Conservation (phyloP, 2,797 vertebrate species). For the Babyrousa celebensis region DNA sequence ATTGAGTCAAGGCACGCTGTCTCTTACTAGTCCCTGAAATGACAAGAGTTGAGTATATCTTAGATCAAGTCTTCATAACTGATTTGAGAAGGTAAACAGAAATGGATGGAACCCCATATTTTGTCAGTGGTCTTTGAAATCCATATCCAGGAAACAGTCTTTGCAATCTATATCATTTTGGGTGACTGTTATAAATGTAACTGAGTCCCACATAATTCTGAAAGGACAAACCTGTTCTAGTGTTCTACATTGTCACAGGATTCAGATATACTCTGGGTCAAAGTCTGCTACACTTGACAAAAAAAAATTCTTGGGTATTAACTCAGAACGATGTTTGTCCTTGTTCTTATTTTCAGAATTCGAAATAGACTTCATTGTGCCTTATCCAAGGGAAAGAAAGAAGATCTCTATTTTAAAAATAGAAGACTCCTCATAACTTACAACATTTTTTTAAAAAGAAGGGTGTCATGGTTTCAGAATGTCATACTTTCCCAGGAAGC, state of each 20-base stretch:
- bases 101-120: conserved; percentile 14
- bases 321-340: conserved; percentile 41
- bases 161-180: conserved; percentile 67
- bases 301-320: conserved; percentile 57
- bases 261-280: conserved; percentile 27
- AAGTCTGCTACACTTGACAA: conserved; percentile 11
- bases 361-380: conserved; percentile 40
- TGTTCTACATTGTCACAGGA: background rate
- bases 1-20: background rate
- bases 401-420: conserved; percentile 34
- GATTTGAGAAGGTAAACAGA: conserved; percentile 62
- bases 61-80: background rate
- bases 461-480: background rate
- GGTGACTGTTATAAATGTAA: conserved; percentile 33
- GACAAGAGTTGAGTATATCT: conserved; percentile 25
- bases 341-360: conserved; percentile 67
- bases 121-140: conserved; percentile 70
- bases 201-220: background rate
- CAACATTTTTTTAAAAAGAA: conserved; percentile 9
- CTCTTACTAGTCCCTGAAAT: conserved; percentile 41
- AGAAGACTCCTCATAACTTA: background rate
- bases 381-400: conserved; percentile 5
- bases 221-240: conserved; percentile 31
- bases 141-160: conserved; percentile 58
- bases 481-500: background rate